Evolutionary conservation across 2,888 invertebrate genomes (phyloP), one percentile per base, ranked within the genome.

Genomic region (Noctua comes): DNA sequence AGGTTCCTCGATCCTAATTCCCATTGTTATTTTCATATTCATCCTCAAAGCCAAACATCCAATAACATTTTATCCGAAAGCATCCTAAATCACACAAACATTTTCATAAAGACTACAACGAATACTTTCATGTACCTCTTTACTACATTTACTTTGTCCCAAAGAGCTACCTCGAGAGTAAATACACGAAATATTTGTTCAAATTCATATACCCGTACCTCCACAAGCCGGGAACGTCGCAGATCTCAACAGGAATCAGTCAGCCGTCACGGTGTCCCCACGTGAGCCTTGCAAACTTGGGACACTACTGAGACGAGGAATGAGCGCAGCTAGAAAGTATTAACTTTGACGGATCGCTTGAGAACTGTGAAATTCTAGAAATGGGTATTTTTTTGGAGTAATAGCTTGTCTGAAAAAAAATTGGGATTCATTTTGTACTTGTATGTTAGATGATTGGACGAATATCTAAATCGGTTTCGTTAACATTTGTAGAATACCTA

Each of bases 171-270:
- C 77, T 77, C 43, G 65, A 64, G 48, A 80, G 84, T 84, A 87
- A 83, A 89, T 86, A 88, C 76, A 84, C 82, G 69, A 85, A 88
- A 85, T 88, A 86, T 89, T 86, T 90, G 81, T 85, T 82, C 80
- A 82, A 78, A 87, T 88, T 88, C 84, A 80, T 84, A 88, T 87
- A 82, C 65, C 72, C 51, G 64, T 74, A 75, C 62, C 66, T 73
- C 70, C 48, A 79, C 31, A 81, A 73, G 73, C 68, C 64, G 70
- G 76, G 82, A 74, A 84, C 84, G 86, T 89, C 89, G 85, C 89
- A 88, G 87, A 90, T 89, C 86, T 84, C 83, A 90, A 88, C 84
- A 87, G 79, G 86, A 90, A 91, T 91, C 91, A 91, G 89, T 90
- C 91, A 91, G 80, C 88, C 89, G 79, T 87, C 85, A 68, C 80